Evolutionary conservation across 2,888 invertebrate species (phyloP).

Genomic region (Electrophaes corylata): DNA sequence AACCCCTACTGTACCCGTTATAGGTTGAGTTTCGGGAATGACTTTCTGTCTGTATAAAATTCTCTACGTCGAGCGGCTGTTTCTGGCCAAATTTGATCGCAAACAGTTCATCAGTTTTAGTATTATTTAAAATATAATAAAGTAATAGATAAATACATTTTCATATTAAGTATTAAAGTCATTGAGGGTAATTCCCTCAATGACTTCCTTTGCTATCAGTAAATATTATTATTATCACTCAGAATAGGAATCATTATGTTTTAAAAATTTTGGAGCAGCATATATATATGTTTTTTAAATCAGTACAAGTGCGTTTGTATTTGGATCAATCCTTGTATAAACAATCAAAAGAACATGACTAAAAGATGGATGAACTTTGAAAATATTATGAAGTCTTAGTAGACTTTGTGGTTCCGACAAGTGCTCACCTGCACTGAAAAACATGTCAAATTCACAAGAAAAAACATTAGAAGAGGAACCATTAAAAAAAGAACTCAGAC

Average conservation of each 20-base stretch:
- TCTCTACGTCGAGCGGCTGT: too few relatives aligned
- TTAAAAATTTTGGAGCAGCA: constrained; percentile 16
- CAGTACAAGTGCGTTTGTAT: constrained; percentile 23
- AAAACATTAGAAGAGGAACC: constrained; percentile 58
- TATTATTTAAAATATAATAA: too few relatives aligned
- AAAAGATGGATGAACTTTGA: constrained; percentile 48
- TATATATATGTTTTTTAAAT: constrained; percentile 25
- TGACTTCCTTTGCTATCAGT: too few relatives aligned
- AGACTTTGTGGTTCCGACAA: constrained; percentile 37
- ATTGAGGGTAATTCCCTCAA: too few relatives aligned
- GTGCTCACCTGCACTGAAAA: constrained; percentile 14
- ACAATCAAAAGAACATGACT: constrained; percentile 42
- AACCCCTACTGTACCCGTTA: too few relatives aligned
- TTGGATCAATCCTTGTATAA: constrained; percentile 41
- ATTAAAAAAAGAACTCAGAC: constrained; percentile 50
- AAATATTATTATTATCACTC: too few relatives aligned
- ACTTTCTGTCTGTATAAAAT: too few relatives aligned
- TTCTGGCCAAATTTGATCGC: too few relatives aligned
- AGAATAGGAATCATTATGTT: neutral
- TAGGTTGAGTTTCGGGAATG: too few relatives aligned
- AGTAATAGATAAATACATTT: too few relatives aligned
- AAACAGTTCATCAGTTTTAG: too few relatives aligned
- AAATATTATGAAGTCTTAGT: constrained; percentile 45
- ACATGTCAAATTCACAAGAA: constrained; percentile 52
- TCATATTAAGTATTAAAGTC: too few relatives aligned